Base-by-base conservation (phyloP, 2,888 invertebrate species). In the Ernsta delagoae region DNA sequence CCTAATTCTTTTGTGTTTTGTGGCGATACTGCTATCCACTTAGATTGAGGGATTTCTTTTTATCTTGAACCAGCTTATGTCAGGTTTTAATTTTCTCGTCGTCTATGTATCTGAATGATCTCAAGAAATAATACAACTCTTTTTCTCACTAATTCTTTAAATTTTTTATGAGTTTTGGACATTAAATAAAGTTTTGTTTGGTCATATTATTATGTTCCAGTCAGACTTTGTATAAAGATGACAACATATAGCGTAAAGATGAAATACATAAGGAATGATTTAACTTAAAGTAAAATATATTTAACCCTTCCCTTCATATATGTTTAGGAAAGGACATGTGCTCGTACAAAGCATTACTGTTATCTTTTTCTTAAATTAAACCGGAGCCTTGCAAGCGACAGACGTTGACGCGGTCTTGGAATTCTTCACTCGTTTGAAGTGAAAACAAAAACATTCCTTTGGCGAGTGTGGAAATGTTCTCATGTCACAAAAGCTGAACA, bases 341-440 rank as follows among this genome's bases (percentile, higher is more conserved):
- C 8, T 24, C 50, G 50, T 11, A 61, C 4, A 48, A 48, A 12
- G 16, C 8, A 50, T 50, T 24, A 50, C 50, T 50, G 16, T 57
- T 12, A 11, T 48, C 36, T 59, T 65, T 66, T 66, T 60, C 43
- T 66, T 34, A 50, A 59, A 66, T 66, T 66, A 59, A 50, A 60
- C 53, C 36, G 50, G 36, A 50, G 59, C n/a, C 59, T 59, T 48
- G 45, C 59, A 16, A 45, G 50, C 39, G 50, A 16, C 36, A 45
- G 36, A 50, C 65, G 50, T 48, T 16, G 41, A 53, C 31, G 12
- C 62, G 39, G 50, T 59, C 53, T 65, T 59, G 50, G 41, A 59
- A 65, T 59, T 65, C 48, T 53, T 54, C 53, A 34, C 43, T 66
- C 53, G 59, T 36, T 53, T 34, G 31, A 41, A 60, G 41, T 53